Evolutionary conservation across 2,888 invertebrate species (phyloP), one percentile per base, ranked within the genome.

Genomic region (Polylopha cassiicola): DNA sequence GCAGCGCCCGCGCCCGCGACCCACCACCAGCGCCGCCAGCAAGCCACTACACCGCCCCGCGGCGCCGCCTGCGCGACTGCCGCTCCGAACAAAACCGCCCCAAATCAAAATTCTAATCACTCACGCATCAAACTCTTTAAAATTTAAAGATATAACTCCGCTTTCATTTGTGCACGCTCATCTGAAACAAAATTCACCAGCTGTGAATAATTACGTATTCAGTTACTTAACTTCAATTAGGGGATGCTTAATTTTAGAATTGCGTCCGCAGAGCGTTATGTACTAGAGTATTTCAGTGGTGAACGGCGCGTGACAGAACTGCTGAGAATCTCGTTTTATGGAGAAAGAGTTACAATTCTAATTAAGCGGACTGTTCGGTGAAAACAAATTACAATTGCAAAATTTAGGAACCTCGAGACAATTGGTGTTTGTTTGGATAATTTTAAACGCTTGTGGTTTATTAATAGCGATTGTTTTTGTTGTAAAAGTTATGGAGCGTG

Each of bases 21-120:
- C 65, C 73, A 61, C 63, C 66, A 68, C 69, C 68, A 73, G 61
- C 63, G 55, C 61, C 60, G 63, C 76, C 79, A 72, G 55, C 65
- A 61, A 74, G 77, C 84, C 82, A 82, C 79, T 56, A 62, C 80
- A 67, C 59, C 52, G 50, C 64, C 53, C 48, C 54, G 68, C 71
- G 68, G 66, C 67, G 68, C 67, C 73, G 69, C 71, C 54, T 61
- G 32, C 60, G 72, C 73, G 68, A 75, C 72, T 59, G 65, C 69
- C 72, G 63, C 70, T 34, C 50, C 54, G 11, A 51, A 56, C 42
- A 22, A 37, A 31, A 18, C 20, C 49, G 17, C 44, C n/a, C n/a
- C n/a, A n/a, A n/a, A n/a, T n/a, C n/a, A n/a, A n/a, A n/a, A n/a
- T n/a, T n/a, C n/a, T n/a, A n/a, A n/a, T n/a, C n/a, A n/a, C n/a